Conservation (phyloP, 2,888 invertebrate species). For the Cryptocheilus praepositus region DNA sequence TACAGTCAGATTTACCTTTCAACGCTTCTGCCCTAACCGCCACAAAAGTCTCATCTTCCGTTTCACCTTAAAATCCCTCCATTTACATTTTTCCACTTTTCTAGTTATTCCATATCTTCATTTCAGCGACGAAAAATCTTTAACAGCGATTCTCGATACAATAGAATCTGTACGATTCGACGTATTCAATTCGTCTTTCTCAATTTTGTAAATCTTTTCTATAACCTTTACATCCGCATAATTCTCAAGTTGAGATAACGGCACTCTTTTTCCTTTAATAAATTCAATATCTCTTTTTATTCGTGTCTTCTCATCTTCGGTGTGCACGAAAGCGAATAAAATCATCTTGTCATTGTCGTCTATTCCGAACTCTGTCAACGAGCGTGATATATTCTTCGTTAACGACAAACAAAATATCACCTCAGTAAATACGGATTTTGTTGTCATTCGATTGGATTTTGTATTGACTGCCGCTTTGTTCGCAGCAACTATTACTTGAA, state of each 20-base stretch:
- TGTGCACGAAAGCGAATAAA: slow-evolving; percentile 74
- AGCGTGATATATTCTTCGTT: slow-evolving; percentile 83
- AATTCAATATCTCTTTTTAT: slow-evolving; percentile 72
- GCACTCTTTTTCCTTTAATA: slow-evolving; percentile 78
- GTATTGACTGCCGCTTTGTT: slow-evolving; percentile 80
- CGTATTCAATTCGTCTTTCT: slow-evolving; percentile 74
- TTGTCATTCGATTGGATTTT: slow-evolving; percentile 76
- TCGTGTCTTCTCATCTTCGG: slow-evolving; percentile 56
- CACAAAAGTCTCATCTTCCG: too few relatives aligned
- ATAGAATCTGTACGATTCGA: slow-evolving; percentile 78
- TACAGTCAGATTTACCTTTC: too few relatives aligned
- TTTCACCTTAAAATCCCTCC: too few relatives aligned
- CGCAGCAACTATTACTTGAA: slow-evolving; percentile 81
- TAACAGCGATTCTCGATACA: slow-evolving; percentile 82
- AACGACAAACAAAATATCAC: slow-evolving; percentile 82
- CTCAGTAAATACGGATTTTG: slow-evolving; percentile 81
- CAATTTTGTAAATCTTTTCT: slow-evolving; percentile 80
- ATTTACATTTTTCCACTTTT: too few relatives aligned
- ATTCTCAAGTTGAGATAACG: slow-evolving; percentile 75
- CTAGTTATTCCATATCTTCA: slow-evolving; percentile 14
- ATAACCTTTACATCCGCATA: slow-evolving; percentile 76
- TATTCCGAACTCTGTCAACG: slow-evolving; percentile 81
- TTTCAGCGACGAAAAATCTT: slow-evolving; percentile 76
- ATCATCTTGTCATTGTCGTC: slow-evolving; percentile 75
- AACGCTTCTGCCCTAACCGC: too few relatives aligned